Conservation (phyloP, 2,113 vertebrate genomes). For the Tychaedon coryphoeus region DNA sequence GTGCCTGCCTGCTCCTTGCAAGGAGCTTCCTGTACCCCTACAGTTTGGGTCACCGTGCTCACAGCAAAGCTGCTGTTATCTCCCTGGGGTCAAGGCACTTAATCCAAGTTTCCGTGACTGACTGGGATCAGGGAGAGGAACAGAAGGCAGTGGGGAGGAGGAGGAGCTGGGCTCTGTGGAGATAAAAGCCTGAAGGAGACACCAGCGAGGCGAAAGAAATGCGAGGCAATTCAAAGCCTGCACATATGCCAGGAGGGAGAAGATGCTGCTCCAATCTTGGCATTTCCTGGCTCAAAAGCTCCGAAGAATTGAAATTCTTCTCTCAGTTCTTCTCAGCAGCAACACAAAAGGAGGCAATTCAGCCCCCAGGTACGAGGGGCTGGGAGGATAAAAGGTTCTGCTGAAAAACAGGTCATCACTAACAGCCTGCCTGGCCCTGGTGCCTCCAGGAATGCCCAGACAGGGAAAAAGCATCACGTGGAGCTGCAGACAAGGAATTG, state of each 20-base stretch:
- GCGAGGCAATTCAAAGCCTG: neutral
- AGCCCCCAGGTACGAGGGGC: neutral
- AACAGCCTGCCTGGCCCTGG: neutral
- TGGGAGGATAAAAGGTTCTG: neutral
- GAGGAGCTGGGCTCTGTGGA: neutral
- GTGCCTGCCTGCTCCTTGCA: neutral
- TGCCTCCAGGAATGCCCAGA: neutral
- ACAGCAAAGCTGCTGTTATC: neutral
- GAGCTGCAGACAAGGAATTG: neutral
- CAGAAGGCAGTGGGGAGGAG: neutral
- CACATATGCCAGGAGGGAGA: neutral
- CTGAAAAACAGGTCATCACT: neutral
- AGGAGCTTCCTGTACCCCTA: neutral
- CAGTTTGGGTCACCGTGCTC: neutral
- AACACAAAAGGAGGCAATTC: neutral
- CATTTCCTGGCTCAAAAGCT: neutral
- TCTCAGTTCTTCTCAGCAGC: neutral
- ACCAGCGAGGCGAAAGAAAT: neutral
- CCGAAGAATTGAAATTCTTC: neutral
- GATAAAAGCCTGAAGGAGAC: neutral
- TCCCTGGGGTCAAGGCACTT: neutral
- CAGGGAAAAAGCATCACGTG: neutral
- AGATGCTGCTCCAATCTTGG: neutral
- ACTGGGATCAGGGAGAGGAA: neutral
- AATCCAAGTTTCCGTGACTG: slow-evolving; percentile 1